Evolutionary conservation across 1,140 invertebrate genomes (phyloP).

Genomic region (Danaus melanippus): DNA sequence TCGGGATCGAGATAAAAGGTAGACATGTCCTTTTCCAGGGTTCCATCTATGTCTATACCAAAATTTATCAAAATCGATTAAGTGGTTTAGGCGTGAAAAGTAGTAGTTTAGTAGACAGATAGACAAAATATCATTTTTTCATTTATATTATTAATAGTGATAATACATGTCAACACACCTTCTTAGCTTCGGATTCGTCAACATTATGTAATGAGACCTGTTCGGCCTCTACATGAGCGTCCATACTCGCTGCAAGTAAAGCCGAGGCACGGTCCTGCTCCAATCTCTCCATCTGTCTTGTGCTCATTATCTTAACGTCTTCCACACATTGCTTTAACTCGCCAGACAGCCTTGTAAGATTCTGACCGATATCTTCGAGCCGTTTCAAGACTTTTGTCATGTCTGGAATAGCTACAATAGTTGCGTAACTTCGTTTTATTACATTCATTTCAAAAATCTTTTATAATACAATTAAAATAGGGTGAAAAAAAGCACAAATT

Average conservation of each 20-base stretch:
- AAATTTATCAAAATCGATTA: no score
- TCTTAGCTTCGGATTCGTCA: conserved; percentile 47
- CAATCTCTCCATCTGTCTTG: conserved; percentile 74
- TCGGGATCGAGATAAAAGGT: no score
- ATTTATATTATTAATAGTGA: no score
- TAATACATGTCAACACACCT: conserved; percentile 24
- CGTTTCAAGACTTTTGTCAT: conserved; percentile 76
- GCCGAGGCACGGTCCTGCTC: conserved; percentile 81
- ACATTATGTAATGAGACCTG: conserved; percentile 46
- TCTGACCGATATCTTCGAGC: conserved; percentile 78
- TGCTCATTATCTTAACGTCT: conserved; percentile 76
- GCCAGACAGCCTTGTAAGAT: conserved; percentile 76
- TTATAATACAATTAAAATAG: no score
- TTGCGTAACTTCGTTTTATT: no score
- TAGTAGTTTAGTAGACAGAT: no score
- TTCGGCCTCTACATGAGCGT: conserved; percentile 73
- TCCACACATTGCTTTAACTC: conserved; percentile 80
- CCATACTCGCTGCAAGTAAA: conserved; percentile 76
- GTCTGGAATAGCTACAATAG: conserved; percentile 56
- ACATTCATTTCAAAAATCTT: no score
- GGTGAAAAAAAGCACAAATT: no score
- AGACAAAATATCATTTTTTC: no score
- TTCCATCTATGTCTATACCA: no score
- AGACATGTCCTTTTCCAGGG: no score
- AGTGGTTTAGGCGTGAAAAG: no score